A percentile compares a stretch with the other conserved stretches of the same genome.
phyloP scores from a whole-genome alignment of 2,888 invertebrate species.

The Drosophila mercatorum region DNA sequence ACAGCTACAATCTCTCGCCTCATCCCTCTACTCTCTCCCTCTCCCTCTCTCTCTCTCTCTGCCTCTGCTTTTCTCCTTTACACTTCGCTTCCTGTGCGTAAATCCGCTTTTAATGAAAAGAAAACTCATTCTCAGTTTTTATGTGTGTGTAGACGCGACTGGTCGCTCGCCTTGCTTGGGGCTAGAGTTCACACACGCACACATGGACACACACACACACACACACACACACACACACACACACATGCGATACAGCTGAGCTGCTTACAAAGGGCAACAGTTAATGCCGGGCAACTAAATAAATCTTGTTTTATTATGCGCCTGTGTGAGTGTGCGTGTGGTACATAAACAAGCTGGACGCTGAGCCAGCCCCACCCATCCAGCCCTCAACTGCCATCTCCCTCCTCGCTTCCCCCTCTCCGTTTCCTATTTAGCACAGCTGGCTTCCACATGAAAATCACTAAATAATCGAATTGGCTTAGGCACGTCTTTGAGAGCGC shows the following conservation, averaged over 20 bases:
- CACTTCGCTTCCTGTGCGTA: conserved; percentile 59
- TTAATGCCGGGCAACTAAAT: conserved; percentile 76
- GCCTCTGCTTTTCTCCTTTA: conserved; percentile 1
- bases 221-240: conserved; percentile 6
- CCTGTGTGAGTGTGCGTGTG: conserved; percentile 17
- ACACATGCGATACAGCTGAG: conserved; percentile 14
- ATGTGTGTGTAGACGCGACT: conserved; percentile 30
- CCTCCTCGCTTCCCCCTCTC: background rate
- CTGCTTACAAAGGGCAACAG: conserved; percentile 76
- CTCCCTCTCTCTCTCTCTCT: background rate
- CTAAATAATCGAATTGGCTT: conserved; percentile 74
- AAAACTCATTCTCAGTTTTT: conserved; percentile 76
- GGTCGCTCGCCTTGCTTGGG: conserved; percentile 20
- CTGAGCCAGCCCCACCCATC: conserved; percentile 3
- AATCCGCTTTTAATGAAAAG: conserved; percentile 81
- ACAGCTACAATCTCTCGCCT: conserved; percentile 16
- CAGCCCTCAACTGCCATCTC: background rate
- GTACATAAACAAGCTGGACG: conserved; percentile 2
- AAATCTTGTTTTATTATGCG: conserved; percentile 78
- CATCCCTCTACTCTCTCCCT: background rate
- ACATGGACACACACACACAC: conserved; percentile 16
- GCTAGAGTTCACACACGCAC: conserved; percentile 26
- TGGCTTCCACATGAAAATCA: conserved; percentile 59
- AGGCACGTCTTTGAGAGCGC: conserved; percentile 45
- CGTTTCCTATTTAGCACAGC: conserved; percentile 17